Conservation (phyloP, 2,113 vertebrate genomes). For the Lontra canadensis region DNA sequence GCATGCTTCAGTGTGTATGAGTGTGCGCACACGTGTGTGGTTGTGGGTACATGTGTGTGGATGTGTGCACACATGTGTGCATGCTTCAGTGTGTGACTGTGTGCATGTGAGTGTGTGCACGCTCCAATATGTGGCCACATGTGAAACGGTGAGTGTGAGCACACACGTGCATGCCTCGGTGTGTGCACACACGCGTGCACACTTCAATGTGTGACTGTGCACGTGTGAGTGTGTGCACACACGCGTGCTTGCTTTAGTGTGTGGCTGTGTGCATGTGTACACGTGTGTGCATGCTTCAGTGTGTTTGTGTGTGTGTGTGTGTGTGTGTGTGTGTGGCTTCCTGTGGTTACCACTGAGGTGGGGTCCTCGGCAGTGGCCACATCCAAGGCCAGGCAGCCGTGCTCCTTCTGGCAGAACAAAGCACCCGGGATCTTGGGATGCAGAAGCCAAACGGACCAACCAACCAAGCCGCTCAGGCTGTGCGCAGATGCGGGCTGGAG, state of each 20-base stretch:
- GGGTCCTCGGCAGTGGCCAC: neutral
- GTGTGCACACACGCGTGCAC: neutral
- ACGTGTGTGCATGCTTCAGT: neutral
- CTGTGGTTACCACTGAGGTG: no score
- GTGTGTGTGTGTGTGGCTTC: neutral
- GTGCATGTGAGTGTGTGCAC: no score
- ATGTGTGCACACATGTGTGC: neutral
- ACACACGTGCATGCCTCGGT: no score
- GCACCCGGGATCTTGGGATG: neutral
- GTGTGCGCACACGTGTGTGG: neutral
- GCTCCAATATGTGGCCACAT: neutral
- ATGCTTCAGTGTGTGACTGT: neutral
- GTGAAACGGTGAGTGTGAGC: accelerated
- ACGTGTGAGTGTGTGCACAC: neutral
- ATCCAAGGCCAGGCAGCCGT: neutral
- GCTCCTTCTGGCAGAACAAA: constrained; percentile 51
- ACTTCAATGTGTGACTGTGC: neutral
- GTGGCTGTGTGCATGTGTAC: neutral
- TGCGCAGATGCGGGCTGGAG: neutral
- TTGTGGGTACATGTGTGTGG: no score
- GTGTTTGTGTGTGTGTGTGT: neutral
- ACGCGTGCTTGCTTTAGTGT: neutral
- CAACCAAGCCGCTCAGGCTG: neutral
- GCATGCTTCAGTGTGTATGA: neutral
- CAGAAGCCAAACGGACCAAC: constrained; percentile 48